Evolutionary conservation across 2,797 vertebrate species (phyloP).

Genomic region (Oreochromis grahami): DNA sequence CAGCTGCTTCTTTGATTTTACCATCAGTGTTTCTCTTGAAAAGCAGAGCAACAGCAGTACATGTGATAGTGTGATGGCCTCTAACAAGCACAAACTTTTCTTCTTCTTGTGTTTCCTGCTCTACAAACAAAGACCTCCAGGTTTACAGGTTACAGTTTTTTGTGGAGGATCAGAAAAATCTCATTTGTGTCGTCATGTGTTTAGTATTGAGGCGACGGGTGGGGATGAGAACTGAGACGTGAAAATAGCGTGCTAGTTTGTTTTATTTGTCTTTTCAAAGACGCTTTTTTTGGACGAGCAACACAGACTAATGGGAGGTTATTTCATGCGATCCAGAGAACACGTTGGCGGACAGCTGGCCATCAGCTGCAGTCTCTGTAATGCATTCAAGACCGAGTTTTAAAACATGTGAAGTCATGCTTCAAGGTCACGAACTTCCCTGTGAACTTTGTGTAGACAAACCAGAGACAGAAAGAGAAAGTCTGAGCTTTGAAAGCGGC

Average conservation of each 20-base stretch:
- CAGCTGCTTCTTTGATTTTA: not conserved
- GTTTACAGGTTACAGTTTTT: not conserved
- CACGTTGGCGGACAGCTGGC: not conserved
- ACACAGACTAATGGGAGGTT: not conserved
- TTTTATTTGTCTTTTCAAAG: not conserved
- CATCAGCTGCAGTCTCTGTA: not conserved
- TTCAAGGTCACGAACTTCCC: not conserved
- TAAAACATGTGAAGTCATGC: not conserved
- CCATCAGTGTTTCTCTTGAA: not conserved
- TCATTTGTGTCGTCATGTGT: not conserved
- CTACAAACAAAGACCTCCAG: not conserved
- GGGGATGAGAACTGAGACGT: not conserved
- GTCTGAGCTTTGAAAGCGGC: rapidly evolving
- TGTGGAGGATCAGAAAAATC: not conserved
- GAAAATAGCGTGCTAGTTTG: not conserved
- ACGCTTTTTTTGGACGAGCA: not conserved
- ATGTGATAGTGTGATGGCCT: rapidly evolving
- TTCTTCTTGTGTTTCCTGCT: not conserved
- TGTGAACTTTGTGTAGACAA: not conserved
- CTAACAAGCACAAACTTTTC: not conserved
- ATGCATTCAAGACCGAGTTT: not conserved
- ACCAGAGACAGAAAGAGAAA: not conserved
- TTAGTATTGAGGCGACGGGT: not conserved
- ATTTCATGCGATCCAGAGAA: not conserved
- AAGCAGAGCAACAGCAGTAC: rapidly evolving